Percentiles rank a stretch among this genome's conserved stretches.
phyloP scores from a whole-genome alignment of 2,113 vertebrate species.

The Hippocampus abdominalis region DNA sequence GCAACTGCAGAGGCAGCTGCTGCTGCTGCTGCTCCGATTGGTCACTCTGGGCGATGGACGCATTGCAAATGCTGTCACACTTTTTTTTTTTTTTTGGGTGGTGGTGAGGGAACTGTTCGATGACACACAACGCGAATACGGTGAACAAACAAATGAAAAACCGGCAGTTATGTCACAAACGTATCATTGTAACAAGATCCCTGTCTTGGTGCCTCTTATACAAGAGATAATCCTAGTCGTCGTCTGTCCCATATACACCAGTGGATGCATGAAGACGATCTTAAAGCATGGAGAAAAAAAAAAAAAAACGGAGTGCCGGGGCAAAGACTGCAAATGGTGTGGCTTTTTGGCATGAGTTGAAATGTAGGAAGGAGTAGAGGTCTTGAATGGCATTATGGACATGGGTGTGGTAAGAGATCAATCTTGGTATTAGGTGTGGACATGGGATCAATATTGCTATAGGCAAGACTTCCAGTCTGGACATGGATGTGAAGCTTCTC shows the following conservation, averaged over 20 bases:
- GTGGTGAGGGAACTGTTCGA: neutral
- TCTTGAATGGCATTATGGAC: neutral
- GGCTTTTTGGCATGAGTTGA: neutral
- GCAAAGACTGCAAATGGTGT: neutral
- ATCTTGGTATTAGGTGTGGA: neutral
- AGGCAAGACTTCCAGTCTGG: too few species aligned
- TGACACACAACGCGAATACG: neutral
- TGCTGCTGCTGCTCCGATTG: conserved; percentile 37
- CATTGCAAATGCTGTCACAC: neutral
- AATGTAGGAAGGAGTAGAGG: neutral
- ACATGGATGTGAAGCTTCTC: neutral
- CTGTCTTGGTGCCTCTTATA: conserved; percentile 14
- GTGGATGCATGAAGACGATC: neutral
- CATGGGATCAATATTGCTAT: neutral
- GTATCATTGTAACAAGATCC: neutral
- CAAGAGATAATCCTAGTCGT: neutral
- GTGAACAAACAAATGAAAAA: conserved; percentile 1
- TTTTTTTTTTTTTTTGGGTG: neutral
- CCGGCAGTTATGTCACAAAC: neutral
- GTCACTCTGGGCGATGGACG: conserved; percentile 16
- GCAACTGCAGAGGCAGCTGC: conserved; percentile 42
- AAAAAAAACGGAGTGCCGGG: neutral
- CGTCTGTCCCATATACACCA: conserved; percentile 14
- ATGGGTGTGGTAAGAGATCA: neutral
- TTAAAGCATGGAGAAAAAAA: neutral